A percentile compares a stretch with the other conserved stretches of the same genome.
Evolutionary conservation across 1,140 invertebrate species (phyloP).

Genomic region (Drosophila persimilis): DNA sequence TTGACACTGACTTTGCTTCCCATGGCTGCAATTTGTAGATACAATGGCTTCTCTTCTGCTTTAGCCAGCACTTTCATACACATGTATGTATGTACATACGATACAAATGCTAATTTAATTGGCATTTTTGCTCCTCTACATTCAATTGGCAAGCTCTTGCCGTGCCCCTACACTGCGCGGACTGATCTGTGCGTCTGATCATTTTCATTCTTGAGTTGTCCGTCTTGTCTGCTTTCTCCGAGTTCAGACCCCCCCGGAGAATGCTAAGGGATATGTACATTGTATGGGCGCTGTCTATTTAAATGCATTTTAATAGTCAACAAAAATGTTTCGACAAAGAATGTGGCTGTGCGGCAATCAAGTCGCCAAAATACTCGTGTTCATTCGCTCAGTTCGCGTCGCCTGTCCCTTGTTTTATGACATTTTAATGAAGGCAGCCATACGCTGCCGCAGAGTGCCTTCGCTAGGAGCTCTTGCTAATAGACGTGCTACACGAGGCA

Average conservation of each 20-base stretch:
- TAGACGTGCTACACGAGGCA: conserved; percentile 15
- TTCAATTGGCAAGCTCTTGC: too few species aligned
- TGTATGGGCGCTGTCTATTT: not conserved
- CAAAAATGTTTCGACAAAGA: conserved; percentile 10
- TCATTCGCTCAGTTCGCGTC: conserved; percentile 6
- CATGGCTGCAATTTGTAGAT: too few species aligned
- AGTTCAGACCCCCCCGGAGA: not conserved
- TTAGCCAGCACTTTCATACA: too few species aligned
- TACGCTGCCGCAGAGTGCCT: not conserved
- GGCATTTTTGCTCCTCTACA: too few species aligned
- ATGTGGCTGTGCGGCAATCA: conserved; percentile 7
- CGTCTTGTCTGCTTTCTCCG: not conserved
- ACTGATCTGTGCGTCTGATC: not conserved
- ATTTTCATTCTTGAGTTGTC: not conserved
- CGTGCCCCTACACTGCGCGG: too few species aligned
- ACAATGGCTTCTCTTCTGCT: too few species aligned
- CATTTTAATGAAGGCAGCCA: conserved; percentile 40
- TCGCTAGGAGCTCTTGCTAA: conserved; percentile 1
- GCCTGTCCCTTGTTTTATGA: conserved; percentile 34
- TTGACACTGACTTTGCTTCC: too few species aligned
- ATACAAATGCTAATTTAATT: too few species aligned
- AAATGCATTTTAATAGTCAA: conserved; percentile 30
- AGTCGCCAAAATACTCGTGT: conserved; percentile 15
- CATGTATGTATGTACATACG: too few species aligned
- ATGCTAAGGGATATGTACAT: conserved; percentile 2